A percentile compares a stretch with the other conserved stretches of the same genome.
Conservation (phyloP, 2,797 vertebrate genomes). For the Nyctalus aviator region DNA sequence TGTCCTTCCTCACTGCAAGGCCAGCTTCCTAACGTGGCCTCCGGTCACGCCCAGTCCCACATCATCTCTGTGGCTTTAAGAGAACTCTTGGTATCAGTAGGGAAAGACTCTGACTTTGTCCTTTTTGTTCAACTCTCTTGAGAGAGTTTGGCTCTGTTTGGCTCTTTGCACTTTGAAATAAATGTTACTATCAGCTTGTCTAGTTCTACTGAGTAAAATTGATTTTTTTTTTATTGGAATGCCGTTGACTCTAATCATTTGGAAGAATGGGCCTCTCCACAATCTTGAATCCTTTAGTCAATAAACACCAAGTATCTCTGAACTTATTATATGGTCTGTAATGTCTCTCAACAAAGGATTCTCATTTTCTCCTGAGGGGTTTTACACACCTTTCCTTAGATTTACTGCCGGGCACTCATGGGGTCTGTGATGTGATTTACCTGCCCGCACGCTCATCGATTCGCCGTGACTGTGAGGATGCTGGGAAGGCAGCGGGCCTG, state of each 20-base stretch:
- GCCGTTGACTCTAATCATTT: not conserved
- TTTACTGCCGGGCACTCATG: not conserved
- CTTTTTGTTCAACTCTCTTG: not conserved
- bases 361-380: constrained; percentile 7
- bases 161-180: constrained; percentile 31
- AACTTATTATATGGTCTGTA: not conserved
- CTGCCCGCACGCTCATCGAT: not conserved
- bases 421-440: constrained; percentile 42
- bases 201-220: not conserved
- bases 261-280: not conserved
- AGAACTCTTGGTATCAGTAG: not conserved
- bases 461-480: not conserved
- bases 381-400: constrained; percentile 37
- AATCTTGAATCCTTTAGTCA: not conserved
- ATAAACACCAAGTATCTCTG: not conserved
- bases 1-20: not conserved
- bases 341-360: constrained; percentile 23
- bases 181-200: constrained; percentile 12
- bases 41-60: not conserved
- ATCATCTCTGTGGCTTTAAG: not conserved
- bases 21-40: not conserved
- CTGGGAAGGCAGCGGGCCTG: not conserved
- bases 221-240: not conserved
- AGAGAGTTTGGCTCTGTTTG: not conserved
- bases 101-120: not conserved